Evolutionary conservation across 2,797 vertebrate species (phyloP), one percentile per base, ranked within the genome.

Genomic region (Sphenopsis melanotis): DNA sequence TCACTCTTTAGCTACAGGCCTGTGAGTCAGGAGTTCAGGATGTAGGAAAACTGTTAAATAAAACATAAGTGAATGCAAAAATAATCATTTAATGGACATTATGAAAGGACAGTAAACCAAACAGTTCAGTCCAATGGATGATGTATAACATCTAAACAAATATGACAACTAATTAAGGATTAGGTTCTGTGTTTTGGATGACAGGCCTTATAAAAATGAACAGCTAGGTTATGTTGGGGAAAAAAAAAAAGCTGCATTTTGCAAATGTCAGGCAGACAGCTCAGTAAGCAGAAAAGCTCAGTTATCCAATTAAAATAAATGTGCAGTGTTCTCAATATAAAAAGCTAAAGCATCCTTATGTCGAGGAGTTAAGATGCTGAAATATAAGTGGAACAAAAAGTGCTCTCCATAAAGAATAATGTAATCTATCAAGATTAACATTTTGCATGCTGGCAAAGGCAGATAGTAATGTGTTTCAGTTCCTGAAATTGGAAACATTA

Each of bases 241-340:
- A 6, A 27, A 59, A 87, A 87, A 88, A 80, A 90, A 89, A 56
- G 27, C 85, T 76, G 66, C 74, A 46, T 95, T 94, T 95, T 82
- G 74, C 92, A 96, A 96, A 96, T 95, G 90, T 96, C 95, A 96
- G 86, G 70, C 93, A 95, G 94, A 93, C 92, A 95, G 93, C 92
- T 94, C 93, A 95, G 95, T 93, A 96, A 96, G 94, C 83, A 94
- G 93, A 94, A 96, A 95, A 93, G 44, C 96, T 95, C 91, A 69
- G 93, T 96, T 96, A 95, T 90, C 96, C 96, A 96, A 96, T 96
- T 96, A 96, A 95, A 96, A 94, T 94, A 95, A 96, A 96, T 96
- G 95, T 90, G 91, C 88, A 93, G 65, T 93, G 85, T 93, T 96
- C 94, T 96, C 88, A 41, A 19, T 88, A 93, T 94, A 88, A 96